Conservation (phyloP, 2,113 vertebrate genomes). For the Scomber scombrus region DNA sequence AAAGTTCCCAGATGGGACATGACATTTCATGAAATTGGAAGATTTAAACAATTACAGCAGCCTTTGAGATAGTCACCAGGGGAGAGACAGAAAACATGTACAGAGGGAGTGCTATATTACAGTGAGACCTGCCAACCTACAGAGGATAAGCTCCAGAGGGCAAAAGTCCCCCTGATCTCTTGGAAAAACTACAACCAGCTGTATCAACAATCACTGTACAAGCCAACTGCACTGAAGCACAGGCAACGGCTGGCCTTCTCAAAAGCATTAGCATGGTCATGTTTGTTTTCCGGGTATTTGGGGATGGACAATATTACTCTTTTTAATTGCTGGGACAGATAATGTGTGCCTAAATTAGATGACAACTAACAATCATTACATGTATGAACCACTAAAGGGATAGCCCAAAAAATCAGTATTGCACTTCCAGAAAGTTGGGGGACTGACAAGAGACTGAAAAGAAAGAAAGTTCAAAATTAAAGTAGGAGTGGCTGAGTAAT, state of each 20-base stretch:
- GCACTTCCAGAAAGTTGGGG: background rate
- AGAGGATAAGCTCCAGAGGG: conserved; percentile 55
- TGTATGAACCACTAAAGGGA: background rate
- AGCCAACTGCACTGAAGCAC: conserved; percentile 1
- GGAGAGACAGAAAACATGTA: conserved; percentile 54
- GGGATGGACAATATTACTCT: conserved; percentile 15
- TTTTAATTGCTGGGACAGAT: conserved; percentile 39
- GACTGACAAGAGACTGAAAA: background rate
- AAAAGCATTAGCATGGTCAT: conserved; percentile 8
- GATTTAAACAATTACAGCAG: conserved; percentile 54
- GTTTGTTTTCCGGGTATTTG: conserved; percentile 40
- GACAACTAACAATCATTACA: background rate
- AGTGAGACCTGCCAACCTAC: conserved; percentile 57
- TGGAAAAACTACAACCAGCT: conserved; percentile 75
- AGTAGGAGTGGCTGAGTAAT: background rate
- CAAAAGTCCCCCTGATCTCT: conserved; percentile 52
- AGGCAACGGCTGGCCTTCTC: conserved; percentile 3
- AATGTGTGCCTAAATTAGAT: background rate
- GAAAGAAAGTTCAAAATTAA: background rate
- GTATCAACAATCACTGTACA: conserved; percentile 63
- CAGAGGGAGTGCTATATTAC: conserved; percentile 46
- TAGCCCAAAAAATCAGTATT: background rate
- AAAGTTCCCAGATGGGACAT: conserved; percentile 16
- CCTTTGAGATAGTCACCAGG: conserved; percentile 54
- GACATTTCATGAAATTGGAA: conserved; percentile 41